Conservation (phyloP, 2,113 vertebrate species). For the Thalassarche chlororhynchos region DNA sequence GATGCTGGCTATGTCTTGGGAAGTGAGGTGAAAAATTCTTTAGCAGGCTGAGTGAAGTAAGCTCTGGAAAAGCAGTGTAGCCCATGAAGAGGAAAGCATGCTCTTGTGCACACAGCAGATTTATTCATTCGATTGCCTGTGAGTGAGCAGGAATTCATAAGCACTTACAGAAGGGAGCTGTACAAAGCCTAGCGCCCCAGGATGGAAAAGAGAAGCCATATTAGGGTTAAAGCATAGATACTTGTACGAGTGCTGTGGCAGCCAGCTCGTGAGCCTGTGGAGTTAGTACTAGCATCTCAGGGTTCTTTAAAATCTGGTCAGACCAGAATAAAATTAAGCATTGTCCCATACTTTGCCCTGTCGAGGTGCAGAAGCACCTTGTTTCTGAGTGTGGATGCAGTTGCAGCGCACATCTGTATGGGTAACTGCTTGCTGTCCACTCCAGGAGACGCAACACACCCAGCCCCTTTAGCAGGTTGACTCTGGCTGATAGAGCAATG, state of each 20-base stretch:
- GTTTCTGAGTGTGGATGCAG: neutral
- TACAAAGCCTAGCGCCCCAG: neutral
- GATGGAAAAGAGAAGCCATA: neutral
- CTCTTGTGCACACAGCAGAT: neutral
- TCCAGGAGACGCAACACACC: neutral
- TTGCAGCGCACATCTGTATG: rapidly evolving
- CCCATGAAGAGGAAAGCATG: neutral
- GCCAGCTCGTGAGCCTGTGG: neutral
- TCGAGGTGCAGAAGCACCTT: neutral
- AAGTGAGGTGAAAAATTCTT: neutral
- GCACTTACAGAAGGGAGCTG: neutral
- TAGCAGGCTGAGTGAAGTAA: neutral
- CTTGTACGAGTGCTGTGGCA: neutral
- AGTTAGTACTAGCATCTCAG: neutral
- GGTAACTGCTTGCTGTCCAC: neutral
- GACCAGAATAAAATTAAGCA: neutral
- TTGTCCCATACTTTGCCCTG: neutral
- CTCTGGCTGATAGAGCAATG: neutral
- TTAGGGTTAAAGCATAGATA: neutral
- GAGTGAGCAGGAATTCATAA: neutral
- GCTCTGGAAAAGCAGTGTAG: neutral
- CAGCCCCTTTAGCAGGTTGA: neutral
- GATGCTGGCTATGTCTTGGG: neutral
- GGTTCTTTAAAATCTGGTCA: neutral
- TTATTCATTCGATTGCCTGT: neutral